Evolutionary conservation across 2,113 vertebrate genomes (phyloP).

Genomic region (Lepus europaeus): DNA sequence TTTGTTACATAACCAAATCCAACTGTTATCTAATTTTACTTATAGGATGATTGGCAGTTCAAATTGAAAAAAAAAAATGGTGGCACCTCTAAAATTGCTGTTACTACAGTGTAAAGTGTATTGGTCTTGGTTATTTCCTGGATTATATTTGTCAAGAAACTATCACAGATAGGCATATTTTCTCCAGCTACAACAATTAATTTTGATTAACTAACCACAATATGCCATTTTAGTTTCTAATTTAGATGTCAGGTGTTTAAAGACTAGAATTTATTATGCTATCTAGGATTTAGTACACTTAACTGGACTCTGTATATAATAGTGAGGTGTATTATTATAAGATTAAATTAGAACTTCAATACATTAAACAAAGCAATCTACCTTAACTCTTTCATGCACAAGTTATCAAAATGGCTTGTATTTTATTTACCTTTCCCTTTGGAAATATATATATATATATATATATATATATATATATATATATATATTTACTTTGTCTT

Average conservation of each 20-base stretch:
- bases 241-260: constrained; percentile 13
- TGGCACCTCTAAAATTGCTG: not conserved
- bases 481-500: constrained; percentile 75
- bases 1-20: not conserved
- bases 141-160: not conserved
- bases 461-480: not conserved
- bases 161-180: not conserved
- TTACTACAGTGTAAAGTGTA: not conserved
- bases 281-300: not conserved
- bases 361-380: not conserved
- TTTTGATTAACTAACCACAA: constrained; percentile 45
- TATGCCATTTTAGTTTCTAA: constrained; percentile 53
- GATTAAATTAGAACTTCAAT: constrained; percentile 31
- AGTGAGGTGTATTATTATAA: not conserved
- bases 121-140: not conserved
- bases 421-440: constrained; percentile 75
- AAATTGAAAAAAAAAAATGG: not conserved
- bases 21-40: not conserved
- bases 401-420: constrained; percentile 69
- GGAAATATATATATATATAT: constrained; percentile 59
- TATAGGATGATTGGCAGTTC: not conserved
- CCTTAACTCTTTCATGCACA: constrained; percentile 59
- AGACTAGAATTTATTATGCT: not conserved
- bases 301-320: constrained; percentile 63
- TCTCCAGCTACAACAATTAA: constrained; percentile 25